phyloP scores from a whole-genome alignment of 2,797 vertebrate genomes.

The Sciurus carolinensis region DNA sequence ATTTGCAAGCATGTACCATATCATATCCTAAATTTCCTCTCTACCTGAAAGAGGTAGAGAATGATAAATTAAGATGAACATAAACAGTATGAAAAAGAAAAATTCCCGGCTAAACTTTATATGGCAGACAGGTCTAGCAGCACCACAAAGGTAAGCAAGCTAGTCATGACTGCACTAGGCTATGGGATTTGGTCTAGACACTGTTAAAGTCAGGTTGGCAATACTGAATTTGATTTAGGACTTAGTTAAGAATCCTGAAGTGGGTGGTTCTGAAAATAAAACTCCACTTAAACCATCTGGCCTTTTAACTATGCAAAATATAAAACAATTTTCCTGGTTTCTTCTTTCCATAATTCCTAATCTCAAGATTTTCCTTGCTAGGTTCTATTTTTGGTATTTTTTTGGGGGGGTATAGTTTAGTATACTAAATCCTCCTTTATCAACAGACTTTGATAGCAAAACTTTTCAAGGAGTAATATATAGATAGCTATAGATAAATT shows the following conservation, averaged over 20 bases:
- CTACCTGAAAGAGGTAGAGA: background rate
- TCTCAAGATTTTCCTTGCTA: constrained; percentile 59
- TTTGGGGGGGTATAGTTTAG: constrained; percentile 58
- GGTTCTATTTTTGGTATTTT: constrained; percentile 72
- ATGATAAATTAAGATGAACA: background rate
- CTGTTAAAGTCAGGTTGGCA: constrained; percentile 51
- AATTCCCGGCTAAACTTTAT: background rate
- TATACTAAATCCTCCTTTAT: constrained; percentile 2
- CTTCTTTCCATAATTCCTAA: constrained; percentile 58
- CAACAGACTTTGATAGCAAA: constrained; percentile 19
- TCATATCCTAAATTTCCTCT: background rate
- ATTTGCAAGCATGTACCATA: background rate
- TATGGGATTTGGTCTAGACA: constrained; percentile 63
- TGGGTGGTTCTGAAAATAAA: constrained; percentile 82
- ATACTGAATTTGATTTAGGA: constrained; percentile 67
- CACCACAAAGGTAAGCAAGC: background rate
- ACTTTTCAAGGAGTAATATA: constrained; percentile 55
- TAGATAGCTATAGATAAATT: constrained; percentile 55
- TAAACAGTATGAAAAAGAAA: constrained; percentile 12
- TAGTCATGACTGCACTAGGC: background rate
- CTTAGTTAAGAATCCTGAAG: constrained; percentile 72
- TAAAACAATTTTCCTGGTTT: constrained; percentile 72
- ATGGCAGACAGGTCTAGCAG: constrained; percentile 4
- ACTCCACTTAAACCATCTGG: constrained; percentile 77
- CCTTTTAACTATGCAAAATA: constrained; percentile 74